Conservation (phyloP, 2,113 vertebrate genomes). For the Odocoileus virginianus region DNA sequence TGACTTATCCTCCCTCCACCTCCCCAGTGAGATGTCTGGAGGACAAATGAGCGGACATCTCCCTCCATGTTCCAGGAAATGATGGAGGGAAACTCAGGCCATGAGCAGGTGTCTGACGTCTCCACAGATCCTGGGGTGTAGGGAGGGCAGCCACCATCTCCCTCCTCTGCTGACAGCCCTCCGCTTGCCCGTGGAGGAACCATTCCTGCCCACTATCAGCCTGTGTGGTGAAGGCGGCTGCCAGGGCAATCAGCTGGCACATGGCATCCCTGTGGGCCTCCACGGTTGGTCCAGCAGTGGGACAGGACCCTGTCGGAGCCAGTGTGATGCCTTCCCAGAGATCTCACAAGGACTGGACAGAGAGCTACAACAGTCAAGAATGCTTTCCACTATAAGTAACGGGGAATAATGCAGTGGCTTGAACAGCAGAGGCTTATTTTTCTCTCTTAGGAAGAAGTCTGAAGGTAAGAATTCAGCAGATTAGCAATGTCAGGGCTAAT, state of each 20-base stretch:
- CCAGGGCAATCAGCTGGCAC: neutral
- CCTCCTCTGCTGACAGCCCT: neutral
- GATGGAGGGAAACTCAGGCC: neutral
- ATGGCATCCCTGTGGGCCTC: neutral
- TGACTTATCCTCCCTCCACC: neutral
- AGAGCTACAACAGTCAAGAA: neutral
- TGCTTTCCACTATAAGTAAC: neutral
- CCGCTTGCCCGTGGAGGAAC: neutral
- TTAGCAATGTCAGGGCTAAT: neutral
- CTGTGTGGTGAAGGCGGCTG: rapidly evolving
- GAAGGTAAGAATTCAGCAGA: too few species aligned
- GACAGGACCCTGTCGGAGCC: rapidly evolving
- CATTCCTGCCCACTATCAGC: neutral
- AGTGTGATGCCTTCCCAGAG: neutral
- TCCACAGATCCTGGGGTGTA: neutral
- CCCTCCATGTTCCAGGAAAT: neutral
- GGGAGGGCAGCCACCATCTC: neutral
- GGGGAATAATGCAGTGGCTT: neutral
- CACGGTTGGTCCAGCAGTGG: rapidly evolving
- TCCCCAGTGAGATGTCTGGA: neutral
- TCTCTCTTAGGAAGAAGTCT: neutral
- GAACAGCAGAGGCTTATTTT: neutral
- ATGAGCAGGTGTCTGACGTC: neutral
- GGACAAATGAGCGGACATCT: neutral
- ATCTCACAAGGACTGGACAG: neutral